Conservation (phyloP, 2,888 invertebrate species). For the Diplolepis rosae region DNA sequence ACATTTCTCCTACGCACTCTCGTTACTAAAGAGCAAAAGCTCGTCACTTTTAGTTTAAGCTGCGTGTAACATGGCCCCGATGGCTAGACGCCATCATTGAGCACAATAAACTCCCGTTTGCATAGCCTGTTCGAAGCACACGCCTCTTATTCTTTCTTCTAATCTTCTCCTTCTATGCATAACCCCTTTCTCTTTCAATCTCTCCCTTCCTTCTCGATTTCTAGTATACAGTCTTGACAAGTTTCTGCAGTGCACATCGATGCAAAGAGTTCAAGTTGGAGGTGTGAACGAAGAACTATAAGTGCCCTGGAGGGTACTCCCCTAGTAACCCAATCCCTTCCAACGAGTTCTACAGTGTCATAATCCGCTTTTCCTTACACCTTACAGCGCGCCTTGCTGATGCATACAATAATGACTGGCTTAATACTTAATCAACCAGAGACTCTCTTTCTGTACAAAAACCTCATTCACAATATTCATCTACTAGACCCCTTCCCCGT, state of each 20-base stretch:
- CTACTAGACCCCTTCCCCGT: too few relatives aligned
- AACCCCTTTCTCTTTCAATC: conserved; percentile 32
- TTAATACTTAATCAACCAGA: conserved; percentile 61
- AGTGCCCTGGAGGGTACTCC: conserved; percentile 65
- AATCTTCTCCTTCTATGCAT: conserved; percentile 23
- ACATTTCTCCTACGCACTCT: conserved; percentile 18
- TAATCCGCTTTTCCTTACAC: conserved; percentile 57
- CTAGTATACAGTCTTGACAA: not conserved
- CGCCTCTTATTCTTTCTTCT: conserved; percentile 35
- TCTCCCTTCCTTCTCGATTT: conserved; percentile 24
- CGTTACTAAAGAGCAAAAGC: conserved; percentile 21
- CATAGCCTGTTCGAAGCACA: conserved; percentile 49
- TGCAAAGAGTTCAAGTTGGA: conserved; percentile 54
- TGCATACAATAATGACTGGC: conserved; percentile 44
- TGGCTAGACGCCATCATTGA: conserved; percentile 8
- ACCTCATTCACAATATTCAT: too few relatives aligned
- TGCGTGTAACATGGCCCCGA: conserved; percentile 2
- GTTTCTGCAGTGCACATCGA: conserved; percentile 23
- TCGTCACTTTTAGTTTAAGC: conserved; percentile 11
- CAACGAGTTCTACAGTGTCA: conserved; percentile 62
- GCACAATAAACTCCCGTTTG: conserved; percentile 18
- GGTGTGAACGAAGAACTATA: conserved; percentile 73
- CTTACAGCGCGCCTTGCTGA: conserved; percentile 32
- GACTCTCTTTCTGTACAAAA: conserved; percentile 54
- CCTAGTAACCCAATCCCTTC: conserved; percentile 65